Evolutionary conservation across 2,888 invertebrate genomes (phyloP).

Genomic region (Dichetophora obliterata): DNA sequence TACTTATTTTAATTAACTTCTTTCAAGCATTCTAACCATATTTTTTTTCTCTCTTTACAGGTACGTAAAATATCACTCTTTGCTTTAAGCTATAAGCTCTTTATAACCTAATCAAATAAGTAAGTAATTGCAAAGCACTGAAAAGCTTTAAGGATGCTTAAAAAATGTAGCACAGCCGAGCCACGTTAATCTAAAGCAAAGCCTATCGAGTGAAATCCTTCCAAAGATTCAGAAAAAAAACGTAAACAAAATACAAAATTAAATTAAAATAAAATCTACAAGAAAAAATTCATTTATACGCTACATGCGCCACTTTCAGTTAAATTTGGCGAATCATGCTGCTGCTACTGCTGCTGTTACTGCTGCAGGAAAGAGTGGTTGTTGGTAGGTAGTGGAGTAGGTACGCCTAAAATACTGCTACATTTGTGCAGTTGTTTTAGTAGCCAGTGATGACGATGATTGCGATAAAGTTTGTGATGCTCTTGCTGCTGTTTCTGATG

Average conservation of each 20-base stretch:
- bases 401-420: background rate
- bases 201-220: background rate
- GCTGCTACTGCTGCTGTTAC: too few relatives aligned
- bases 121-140: background rate
- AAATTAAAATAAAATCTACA: slow-evolving; percentile 6
- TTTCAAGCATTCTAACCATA: too few relatives aligned
- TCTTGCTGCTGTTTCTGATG: background rate
- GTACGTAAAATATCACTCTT: too few relatives aligned
- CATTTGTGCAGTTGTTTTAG: too few relatives aligned
- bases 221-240: background rate
- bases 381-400: background rate
- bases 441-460: too few relatives aligned
- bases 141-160: background rate
- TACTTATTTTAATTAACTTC: too few relatives aligned
- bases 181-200: too few relatives aligned
- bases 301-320: background rate
- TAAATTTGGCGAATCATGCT: background rate
- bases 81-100: too few relatives aligned
- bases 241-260: background rate
- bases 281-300: background rate
- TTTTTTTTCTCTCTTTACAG: too few relatives aligned
- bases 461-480: background rate
- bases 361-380: background rate
- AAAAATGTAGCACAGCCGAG: too few relatives aligned
- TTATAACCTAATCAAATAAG: too few relatives aligned